Base-by-base conservation (phyloP, 2,113 vertebrate genomes). In the Hyperoodon ampullatus region DNA sequence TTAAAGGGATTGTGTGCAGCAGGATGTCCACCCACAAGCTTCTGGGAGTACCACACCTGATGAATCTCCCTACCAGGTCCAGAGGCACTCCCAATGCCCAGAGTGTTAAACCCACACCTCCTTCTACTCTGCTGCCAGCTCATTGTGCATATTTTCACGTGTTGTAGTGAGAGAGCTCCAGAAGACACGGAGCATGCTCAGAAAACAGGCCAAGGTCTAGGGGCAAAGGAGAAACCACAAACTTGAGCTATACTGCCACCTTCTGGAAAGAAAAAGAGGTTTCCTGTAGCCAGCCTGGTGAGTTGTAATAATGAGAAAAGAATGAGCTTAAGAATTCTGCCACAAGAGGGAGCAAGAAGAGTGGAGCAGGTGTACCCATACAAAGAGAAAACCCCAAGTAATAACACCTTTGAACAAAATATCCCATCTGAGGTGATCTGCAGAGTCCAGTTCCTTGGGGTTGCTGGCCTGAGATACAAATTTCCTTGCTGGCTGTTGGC, bases 381-480 rank as follows among this genome's bases (percentile, higher is more conserved):
- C 8, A 88, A 47, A 74, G 28, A 75, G 70, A 63, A 89, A 75
- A 47, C 5, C 13, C 55, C 55, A 47, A 65, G 26, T 47, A 50
- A 89, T 50, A 47, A 13, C 24, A 87, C 15, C 14, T 24, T 50
- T 50, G 30, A 65, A 89, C 30, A 77, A 63, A 89, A 89, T 50
- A 47, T 15, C 30, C 53, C 53, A 53, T 18, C 53, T 53, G 15
- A 5, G 35, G 42, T 8, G 6, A 26, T 68, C 24, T 5, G 18
- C 55, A 4, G 42, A 83, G 66, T 66, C 28, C n/a, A 33, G 44
- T 4, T 42, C 21, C 39, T 42, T 6, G 21, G 15, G 70, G 18
- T 10, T 55, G 35, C 14, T 0, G 0, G 16, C 19, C 28, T 23
- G 50, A 89, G 21, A 9, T 2, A 28, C 21, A 10, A 0, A 0